A percentile compares a stretch with the other conserved stretches of the same genome.
Evolutionary conservation across 1,140 invertebrate genomes (phyloP).

Genomic region (Plutomurus gul): DNA sequence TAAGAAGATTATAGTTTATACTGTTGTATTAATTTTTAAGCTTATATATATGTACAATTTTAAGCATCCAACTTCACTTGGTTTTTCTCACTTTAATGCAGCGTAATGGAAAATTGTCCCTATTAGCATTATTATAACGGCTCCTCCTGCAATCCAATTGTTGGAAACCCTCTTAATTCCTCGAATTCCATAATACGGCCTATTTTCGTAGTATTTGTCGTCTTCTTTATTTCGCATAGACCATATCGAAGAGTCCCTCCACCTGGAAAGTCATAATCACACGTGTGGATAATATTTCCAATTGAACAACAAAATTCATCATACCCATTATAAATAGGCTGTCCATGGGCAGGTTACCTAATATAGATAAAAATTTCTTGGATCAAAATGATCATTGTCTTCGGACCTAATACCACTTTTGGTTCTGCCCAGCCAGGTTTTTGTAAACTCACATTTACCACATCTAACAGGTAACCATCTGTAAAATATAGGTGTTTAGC

Average conservation of each 20-base stretch:
- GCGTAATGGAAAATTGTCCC: slow-evolving; percentile 63
- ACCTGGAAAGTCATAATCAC: slow-evolving; percentile 32
- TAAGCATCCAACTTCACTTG: background rate
- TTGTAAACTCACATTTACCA: too few species aligned
- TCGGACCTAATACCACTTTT: too few species aligned
- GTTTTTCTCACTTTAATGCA: slow-evolving; percentile 61
- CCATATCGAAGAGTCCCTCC: slow-evolving; percentile 52
- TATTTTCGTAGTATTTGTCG: slow-evolving; percentile 33
- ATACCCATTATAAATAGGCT: too few species aligned
- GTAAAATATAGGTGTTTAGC: background rate
- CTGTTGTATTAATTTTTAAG: background rate
- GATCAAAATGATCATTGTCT: too few species aligned
- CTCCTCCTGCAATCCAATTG: slow-evolving; percentile 61
- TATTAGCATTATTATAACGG: slow-evolving; percentile 61
- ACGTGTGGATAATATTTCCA: too few species aligned
- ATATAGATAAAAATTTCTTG: too few species aligned
- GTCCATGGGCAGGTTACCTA: too few species aligned
- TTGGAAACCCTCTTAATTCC: slow-evolving; percentile 65
- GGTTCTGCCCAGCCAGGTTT: too few species aligned
- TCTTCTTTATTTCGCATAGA: slow-evolving; percentile 31
- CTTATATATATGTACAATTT: background rate
- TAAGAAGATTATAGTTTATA: background rate
- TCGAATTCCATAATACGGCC: slow-evolving; percentile 64
- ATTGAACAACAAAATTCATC: too few species aligned
- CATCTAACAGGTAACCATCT: too few species aligned